Evolutionary conservation across 2,113 vertebrate genomes (phyloP).

Genomic region (Mus spicilegus): DNA sequence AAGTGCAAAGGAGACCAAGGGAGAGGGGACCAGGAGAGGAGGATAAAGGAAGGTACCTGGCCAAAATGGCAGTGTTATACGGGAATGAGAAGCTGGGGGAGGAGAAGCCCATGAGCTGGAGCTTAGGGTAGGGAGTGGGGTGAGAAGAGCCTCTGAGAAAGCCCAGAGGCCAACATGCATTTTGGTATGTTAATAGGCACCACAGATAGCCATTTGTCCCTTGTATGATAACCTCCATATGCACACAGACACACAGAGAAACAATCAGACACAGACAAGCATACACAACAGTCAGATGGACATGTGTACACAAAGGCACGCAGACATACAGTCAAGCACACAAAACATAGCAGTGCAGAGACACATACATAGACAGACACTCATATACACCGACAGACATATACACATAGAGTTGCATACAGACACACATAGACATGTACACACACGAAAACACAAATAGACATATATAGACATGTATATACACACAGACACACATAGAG

Average conservation of each 20-base stretch:
- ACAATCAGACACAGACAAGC: background rate
- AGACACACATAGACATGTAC: background rate
- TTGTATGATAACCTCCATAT: background rate
- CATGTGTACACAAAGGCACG: background rate
- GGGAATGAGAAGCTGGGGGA: background rate
- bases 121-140: background rate
- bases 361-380: background rate
- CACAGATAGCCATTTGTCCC: background rate
- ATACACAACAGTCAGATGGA: background rate
- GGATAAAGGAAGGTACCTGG: background rate
- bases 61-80: background rate
- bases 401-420: background rate
- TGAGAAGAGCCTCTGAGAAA: background rate
- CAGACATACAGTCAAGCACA: background rate
- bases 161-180: background rate
- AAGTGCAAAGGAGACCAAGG: background rate
- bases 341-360: background rate
- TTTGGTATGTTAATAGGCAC: background rate
- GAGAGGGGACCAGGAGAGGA: background rate
- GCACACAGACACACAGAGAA: background rate
- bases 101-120: background rate
- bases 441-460: background rate
- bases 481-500: background rate
- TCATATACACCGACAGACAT: background rate
- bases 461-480: background rate